phyloP scores from a whole-genome alignment of 2,888 invertebrate genomes.

The Nebria brevicollis region DNA sequence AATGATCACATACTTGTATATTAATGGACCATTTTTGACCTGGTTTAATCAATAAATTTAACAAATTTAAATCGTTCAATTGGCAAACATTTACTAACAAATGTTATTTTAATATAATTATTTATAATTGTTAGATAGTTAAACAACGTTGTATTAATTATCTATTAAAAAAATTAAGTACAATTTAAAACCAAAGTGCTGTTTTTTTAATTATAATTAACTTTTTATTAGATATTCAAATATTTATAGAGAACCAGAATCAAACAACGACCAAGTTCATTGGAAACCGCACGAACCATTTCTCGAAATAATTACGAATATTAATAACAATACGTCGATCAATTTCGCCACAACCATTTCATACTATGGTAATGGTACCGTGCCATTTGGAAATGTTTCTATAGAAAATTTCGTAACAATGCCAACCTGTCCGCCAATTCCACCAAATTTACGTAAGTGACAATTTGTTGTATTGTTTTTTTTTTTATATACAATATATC shows the following conservation, averaged over 20 bases:
- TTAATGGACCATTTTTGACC: too few relatives aligned
- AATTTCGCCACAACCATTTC: conserved; percentile 52
- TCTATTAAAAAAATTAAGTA: too few relatives aligned
- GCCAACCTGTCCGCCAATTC: conserved; percentile 69
- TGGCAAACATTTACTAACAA: too few relatives aligned
- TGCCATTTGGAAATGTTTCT: conserved; percentile 55
- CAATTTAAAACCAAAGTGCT: too few relatives aligned
- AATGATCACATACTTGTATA: too few relatives aligned
- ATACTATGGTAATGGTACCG: conserved; percentile 58
- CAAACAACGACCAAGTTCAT: conserved; percentile 19
- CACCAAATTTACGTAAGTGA: conserved; percentile 72
- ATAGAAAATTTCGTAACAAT: conserved; percentile 53
- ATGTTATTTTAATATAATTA: too few relatives aligned
- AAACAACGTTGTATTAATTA: too few relatives aligned
- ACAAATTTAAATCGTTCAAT: too few relatives aligned
- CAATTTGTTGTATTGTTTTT: background rate
- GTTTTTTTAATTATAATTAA: background rate
- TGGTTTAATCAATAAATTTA: too few relatives aligned
- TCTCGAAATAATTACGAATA: conserved; percentile 29
- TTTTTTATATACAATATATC: too few relatives aligned
- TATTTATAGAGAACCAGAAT: conserved; percentile 27
- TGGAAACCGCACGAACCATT: conserved; percentile 23
- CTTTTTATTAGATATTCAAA: conserved; percentile 24
- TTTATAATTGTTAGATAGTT: too few relatives aligned
- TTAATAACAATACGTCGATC: conserved; percentile 42